Percentiles rank a stretch among this genome's conserved stretches.
phyloP scores from a whole-genome alignment of 2,797 vertebrate species.

The Furcifer pardalis region DNA sequence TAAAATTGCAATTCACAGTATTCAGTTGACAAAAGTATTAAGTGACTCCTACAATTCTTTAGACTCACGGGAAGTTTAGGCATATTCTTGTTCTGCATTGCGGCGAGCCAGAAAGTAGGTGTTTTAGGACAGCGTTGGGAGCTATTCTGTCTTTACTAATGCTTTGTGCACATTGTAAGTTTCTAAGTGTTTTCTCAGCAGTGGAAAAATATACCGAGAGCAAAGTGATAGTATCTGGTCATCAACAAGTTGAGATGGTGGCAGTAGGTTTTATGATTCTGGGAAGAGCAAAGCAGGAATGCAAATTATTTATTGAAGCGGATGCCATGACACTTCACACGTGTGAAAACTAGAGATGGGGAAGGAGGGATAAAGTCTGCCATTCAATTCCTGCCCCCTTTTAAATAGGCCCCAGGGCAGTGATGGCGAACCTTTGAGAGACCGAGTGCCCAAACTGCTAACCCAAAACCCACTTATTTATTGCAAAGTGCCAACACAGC shows the following conservation, averaged over 20 bases:
- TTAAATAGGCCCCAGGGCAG: background rate
- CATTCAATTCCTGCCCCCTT: background rate
- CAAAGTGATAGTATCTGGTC: background rate
- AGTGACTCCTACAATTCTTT: background rate
- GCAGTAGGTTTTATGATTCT: background rate
- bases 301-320: background rate
- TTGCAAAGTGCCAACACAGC: too few relatives aligned
- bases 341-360: too few relatives aligned
- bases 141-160: background rate
- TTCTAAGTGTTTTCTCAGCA: conserved; percentile 28
- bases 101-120: conserved; percentile 5
- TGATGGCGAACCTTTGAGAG: too few relatives aligned
- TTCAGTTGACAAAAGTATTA: background rate
- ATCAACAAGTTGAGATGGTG: background rate
- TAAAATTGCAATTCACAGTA: background rate
- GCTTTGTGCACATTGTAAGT: conserved; percentile 8
- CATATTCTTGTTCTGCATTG: background rate
- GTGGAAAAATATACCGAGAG: conserved; percentile 2
- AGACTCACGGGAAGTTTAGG: conserved; percentile 8
- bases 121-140: conserved; percentile 24
- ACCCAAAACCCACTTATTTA: too few relatives aligned
- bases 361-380: background rate
- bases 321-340: background rate
- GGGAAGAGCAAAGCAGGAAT: background rate
- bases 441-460: too few relatives aligned